Evolutionary conservation across 2,113 vertebrate genomes (phyloP), one percentile per base, ranked within the genome.

Genomic region (Ageneiosus marmoratus): DNA sequence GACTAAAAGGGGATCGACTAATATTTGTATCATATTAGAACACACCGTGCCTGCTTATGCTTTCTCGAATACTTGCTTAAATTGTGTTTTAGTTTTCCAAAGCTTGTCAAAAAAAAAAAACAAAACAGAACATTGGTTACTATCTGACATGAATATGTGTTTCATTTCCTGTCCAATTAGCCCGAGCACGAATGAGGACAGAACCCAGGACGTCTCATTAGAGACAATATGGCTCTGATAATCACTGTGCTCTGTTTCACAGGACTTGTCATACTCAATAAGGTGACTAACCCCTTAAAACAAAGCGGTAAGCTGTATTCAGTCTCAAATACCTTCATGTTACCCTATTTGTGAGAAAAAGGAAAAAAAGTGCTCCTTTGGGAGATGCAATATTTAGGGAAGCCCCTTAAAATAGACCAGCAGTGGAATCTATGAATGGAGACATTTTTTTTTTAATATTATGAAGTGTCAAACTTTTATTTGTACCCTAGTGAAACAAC

Each of bases 211-310:
- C 74, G 18, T 82, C 80, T 81, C 80, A 72, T 81, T 82, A 78
- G 44, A 82, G 48, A 37, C 24, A 60, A 58, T 78, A 82, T 34
- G 34, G 62, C 79, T 72, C 72, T 11, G 41, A 78, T 70, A 48
- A n/a, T 53, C 53, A 53, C 24, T 51, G 63, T 32, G 41, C 60
- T 76, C 41, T 56, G 51, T 58, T 58, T 76, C 37, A 58, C 60
- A 44, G 46, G 29, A 65, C 58, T 46, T 37, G 22, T 80, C 56
- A 73, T 29, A 56, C 24, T 58, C 67, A 65, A 41, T 83, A 75
- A 76, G 41, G 69, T 83, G 58, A 83, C 72, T 83, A 83, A 83
- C 81, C 72, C 56, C 4, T 65, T 76, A 55, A 51, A 83, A 55
- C 62, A 53, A 80, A 34, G 27, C 63, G 18, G 22, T 80, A n/a